Evolutionary conservation across 1,140 invertebrate genomes (phyloP).

Genomic region (Papilio dardanus): DNA sequence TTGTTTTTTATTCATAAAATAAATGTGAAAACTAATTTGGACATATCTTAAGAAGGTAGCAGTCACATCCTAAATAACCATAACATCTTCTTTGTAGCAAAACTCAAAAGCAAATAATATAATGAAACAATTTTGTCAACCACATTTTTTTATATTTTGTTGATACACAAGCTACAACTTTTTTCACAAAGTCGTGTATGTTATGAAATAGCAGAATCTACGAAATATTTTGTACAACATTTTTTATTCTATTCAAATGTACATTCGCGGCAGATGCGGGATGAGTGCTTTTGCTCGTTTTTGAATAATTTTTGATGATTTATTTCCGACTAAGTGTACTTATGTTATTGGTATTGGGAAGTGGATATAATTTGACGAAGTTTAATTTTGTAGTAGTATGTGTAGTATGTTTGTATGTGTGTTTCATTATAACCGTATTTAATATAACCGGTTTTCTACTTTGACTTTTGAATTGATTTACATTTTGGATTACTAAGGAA

Average conservation of each 20-base stretch:
- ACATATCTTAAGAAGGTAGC: no score
- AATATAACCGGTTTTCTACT: no score
- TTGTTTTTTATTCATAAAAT: background rate
- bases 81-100: no score
- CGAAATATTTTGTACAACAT: background rate
- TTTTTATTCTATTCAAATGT: constrained; percentile 12
- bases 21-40: background rate
- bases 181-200: background rate
- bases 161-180: background rate
- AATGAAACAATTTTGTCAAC: background rate
- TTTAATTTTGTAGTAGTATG: background rate
- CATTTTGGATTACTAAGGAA: no score
- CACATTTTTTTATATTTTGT: constrained; percentile 3
- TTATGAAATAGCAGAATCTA: background rate
- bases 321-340: background rate
- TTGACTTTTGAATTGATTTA: no score
- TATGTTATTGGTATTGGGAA: background rate
- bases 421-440: no score
- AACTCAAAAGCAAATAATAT: background rate
- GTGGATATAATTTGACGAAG: background rate
- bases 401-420: no score
- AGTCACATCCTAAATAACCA: no score
- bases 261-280: background rate
- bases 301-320: constrained; percentile 5
- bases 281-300: background rate